Evolutionary conservation across 2,113 vertebrate genomes (phyloP).

Genomic region (Symphodus melops): DNA sequence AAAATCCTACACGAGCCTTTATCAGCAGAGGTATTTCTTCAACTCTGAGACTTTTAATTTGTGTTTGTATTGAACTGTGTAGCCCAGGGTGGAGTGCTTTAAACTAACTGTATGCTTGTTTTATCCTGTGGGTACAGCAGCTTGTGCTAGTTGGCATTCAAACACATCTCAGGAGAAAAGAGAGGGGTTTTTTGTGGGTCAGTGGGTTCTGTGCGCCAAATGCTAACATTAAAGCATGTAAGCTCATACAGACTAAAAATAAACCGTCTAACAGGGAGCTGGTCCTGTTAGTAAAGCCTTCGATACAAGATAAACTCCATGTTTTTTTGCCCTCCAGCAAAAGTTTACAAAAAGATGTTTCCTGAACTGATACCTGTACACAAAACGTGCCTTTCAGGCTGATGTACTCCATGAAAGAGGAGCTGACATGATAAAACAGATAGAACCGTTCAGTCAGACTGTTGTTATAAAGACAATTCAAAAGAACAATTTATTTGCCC

Average conservation of each 20-base stretch:
- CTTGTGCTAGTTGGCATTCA: constrained; percentile 61
- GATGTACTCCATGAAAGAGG: constrained; percentile 1
- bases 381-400: neutral
- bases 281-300: constrained; percentile 30
- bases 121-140: constrained; percentile 54
- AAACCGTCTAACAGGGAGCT: constrained; percentile 34
- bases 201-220: constrained; percentile 47
- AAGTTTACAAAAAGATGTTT: neutral
- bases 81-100: constrained; percentile 47
- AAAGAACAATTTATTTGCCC: constrained; percentile 1
- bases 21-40: constrained; percentile 26
- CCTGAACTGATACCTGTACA: constrained; percentile 12
- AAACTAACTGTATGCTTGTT: constrained; percentile 49
- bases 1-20: constrained; percentile 10
- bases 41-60: constrained; percentile 23
- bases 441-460: neutral
- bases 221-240: constrained; percentile 57
- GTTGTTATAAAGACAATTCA: neutral
- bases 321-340: neutral
- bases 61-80: constrained; percentile 47
- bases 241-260: constrained; percentile 63
- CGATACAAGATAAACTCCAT: neutral
- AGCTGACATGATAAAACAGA: neutral
- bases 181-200: constrained; percentile 61
- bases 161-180: constrained; percentile 66